Conservation (phyloP, 2,797 vertebrate genomes). For the Gymnoscopelus braueri region DNA sequence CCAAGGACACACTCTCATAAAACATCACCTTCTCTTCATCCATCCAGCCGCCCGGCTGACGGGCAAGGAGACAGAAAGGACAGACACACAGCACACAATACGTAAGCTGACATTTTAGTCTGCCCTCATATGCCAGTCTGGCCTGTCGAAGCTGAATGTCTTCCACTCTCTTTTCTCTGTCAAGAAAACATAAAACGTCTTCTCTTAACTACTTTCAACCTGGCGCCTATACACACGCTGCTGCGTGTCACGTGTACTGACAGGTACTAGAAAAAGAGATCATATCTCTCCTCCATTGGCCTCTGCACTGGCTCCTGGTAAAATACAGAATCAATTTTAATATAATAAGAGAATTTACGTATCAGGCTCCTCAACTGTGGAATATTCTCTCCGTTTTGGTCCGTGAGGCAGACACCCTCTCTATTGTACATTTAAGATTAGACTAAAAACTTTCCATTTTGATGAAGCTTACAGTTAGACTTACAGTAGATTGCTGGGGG, state of each 20-base stretch:
- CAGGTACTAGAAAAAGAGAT: no score
- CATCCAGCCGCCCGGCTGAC: slow-evolving; percentile 51
- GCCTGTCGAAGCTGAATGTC: not conserved
- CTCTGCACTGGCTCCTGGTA: not conserved
- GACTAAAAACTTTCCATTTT: no score
- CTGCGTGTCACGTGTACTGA: no score
- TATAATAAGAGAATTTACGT: no score
- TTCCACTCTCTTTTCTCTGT: not conserved
- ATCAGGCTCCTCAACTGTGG: no score
- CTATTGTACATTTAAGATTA: no score
- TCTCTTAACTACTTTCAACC: not conserved
- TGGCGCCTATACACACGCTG: no score
- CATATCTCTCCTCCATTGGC: not conserved
- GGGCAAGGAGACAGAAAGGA: slow-evolving; percentile 37
- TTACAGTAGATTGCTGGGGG: no score
- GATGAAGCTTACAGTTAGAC: no score
- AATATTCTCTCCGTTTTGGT: no score
- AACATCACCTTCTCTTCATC: slow-evolving; percentile 57
- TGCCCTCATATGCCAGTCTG: not conserved
- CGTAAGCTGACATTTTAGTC: not conserved
- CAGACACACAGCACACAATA: slow-evolving; percentile 38
- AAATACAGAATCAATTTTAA: no score
- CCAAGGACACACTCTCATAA: slow-evolving; percentile 11
- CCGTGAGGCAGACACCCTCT: no score
- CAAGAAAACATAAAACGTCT: not conserved